phyloP scores from a whole-genome alignment of 2,113 vertebrate genomes.

The Microtus ochrogaster region DNA sequence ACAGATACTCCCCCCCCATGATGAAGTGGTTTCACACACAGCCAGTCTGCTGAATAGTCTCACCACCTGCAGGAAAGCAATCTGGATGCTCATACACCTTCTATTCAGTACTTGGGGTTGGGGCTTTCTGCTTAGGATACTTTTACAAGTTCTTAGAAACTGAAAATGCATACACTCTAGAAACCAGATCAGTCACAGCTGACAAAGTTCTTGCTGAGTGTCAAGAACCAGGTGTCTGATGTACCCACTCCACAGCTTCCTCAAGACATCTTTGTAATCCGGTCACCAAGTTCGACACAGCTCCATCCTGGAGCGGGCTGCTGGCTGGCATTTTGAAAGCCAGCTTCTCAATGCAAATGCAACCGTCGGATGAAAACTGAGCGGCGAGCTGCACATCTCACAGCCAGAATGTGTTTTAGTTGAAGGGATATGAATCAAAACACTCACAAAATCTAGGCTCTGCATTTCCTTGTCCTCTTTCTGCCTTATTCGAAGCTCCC shows the following conservation, averaged over 20 bases:
- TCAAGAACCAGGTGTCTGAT: slow-evolving; percentile 64
- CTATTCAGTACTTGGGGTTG: not conserved
- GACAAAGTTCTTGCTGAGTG: slow-evolving; percentile 48
- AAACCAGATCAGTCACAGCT: slow-evolving; percentile 33
- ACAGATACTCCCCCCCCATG: not conserved
- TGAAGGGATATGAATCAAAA: slow-evolving; percentile 80
- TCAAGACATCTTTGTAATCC: slow-evolving; percentile 44
- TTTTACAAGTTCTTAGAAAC: slow-evolving; percentile 23
- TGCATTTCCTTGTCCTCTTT: slow-evolving; percentile 68
- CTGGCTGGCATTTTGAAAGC: slow-evolving; percentile 76
- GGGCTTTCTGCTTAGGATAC: not conserved
- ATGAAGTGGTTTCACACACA: not conserved
- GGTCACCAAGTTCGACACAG: slow-evolving; percentile 56
- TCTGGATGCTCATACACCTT: slow-evolving; percentile 19
- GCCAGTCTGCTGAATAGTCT: not conserved
- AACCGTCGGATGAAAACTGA: slow-evolving; percentile 64
- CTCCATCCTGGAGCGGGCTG: slow-evolving; percentile 64
- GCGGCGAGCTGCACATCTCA: slow-evolving; percentile 78
- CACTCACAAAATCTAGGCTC: slow-evolving; percentile 79
- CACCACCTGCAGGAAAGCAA: slow-evolving; percentile 38
- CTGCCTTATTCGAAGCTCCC: not conserved
- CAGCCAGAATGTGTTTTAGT: slow-evolving; percentile 78
- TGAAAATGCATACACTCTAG: slow-evolving; percentile 53
- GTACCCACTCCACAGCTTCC: slow-evolving; percentile 28
- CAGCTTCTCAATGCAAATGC: slow-evolving; percentile 77